phyloP scores from a whole-genome alignment of 2,113 vertebrate species.

The Cyanoramphus novaezelandiae region DNA sequence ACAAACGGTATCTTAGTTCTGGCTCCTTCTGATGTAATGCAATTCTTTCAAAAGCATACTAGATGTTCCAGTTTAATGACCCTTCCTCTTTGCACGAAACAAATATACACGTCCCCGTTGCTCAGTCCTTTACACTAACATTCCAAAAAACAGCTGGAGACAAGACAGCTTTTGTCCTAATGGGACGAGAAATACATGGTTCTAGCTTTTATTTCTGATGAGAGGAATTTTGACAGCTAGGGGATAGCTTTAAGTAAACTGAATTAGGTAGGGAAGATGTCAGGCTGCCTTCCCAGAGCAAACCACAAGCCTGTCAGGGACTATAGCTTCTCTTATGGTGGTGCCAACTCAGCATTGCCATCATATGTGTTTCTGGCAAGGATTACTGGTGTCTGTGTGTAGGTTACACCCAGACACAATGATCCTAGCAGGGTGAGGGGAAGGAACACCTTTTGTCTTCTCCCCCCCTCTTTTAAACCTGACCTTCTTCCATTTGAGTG shows the following conservation, averaged over 20 bases:
- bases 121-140: not conserved
- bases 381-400: not conserved
- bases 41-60: constrained; percentile 69
- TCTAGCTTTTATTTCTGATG: not conserved
- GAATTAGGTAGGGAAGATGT: not conserved
- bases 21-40: constrained; percentile 69
- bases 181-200: not conserved
- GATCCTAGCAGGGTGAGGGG: not conserved
- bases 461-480: not conserved
- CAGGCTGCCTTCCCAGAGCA: not conserved
- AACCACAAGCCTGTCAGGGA: not conserved
- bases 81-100: constrained; percentile 62
- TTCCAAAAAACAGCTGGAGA: constrained; percentile 51
- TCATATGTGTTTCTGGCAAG: not conserved
- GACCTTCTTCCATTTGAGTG: constrained; percentile 23
- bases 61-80: constrained; percentile 63
- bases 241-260: not conserved
- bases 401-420: not conserved
- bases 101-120: not conserved
- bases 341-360: not conserved
- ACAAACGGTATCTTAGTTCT: constrained; percentile 74
- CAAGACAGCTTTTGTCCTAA: constrained; percentile 19
- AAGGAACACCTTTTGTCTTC: not conserved
- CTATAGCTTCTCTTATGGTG: not conserved
- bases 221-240: constrained; percentile 14